phyloP scores from a whole-genome alignment of 2,113 vertebrate genomes.

The Blennius ocellaris region DNA sequence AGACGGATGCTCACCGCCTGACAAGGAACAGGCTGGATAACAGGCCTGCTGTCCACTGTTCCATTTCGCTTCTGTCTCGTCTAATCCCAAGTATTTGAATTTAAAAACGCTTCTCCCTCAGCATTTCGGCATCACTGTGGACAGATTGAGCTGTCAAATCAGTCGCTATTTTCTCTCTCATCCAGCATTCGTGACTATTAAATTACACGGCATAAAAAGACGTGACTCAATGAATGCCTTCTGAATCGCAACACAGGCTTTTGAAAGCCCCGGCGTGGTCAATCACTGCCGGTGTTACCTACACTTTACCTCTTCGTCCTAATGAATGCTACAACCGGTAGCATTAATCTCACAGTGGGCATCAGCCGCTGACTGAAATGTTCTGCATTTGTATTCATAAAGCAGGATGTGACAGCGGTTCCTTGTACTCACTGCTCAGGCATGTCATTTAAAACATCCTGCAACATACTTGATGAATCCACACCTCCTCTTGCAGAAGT shows the following conservation, averaged over 20 bases:
- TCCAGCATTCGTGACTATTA: constrained; percentile 49
- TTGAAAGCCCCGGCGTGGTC: constrained; percentile 21
- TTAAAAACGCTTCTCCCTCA: constrained; percentile 40
- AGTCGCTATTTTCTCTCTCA: constrained; percentile 52
- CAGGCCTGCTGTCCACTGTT: constrained; percentile 48
- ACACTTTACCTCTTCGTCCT: constrained; percentile 22
- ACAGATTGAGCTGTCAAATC: constrained; percentile 68
- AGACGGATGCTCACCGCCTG: constrained; percentile 35
- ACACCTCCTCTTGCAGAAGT: not conserved
- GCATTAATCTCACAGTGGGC: constrained; percentile 23
- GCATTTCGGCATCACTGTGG: constrained; percentile 24
- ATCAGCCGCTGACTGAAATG: not conserved
- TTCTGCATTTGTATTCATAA: not conserved
- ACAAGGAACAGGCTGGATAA: constrained; percentile 55
- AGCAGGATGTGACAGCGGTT: not conserved
- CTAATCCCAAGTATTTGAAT: constrained; percentile 49
- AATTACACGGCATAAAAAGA: constrained; percentile 51
- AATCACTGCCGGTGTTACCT: constrained; percentile 21
- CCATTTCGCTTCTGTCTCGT: constrained; percentile 49
- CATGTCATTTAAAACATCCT: not conserved
- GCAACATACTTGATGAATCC: not conserved
- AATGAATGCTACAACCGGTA: constrained; percentile 9
- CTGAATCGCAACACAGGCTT: constrained; percentile 22
- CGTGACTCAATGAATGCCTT: constrained; percentile 33
- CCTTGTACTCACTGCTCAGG: constrained; percentile 6